These are phyloP conservation scores for Eurystomus gularis DNA, from an alignment of 2,113 vertebrate genomes.

Conservation along the genomic window DNA sequence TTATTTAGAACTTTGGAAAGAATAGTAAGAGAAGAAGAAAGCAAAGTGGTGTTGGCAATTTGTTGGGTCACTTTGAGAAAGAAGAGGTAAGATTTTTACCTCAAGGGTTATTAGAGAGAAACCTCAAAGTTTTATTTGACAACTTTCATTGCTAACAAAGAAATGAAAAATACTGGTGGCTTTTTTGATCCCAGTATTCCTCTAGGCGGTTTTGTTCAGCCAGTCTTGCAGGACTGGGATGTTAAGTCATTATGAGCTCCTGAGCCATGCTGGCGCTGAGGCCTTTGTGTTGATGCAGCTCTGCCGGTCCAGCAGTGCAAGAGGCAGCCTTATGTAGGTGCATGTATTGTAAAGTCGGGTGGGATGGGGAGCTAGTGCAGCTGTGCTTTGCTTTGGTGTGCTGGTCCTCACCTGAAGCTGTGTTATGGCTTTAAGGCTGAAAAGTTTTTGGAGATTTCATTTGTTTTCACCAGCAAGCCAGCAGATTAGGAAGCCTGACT, in stretches of 20 bases:
- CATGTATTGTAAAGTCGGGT: background rate
- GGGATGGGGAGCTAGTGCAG: background rate
- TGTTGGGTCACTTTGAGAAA: background rate
- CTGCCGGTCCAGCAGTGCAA: background rate
- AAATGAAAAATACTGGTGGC: background rate
- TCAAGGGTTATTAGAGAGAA: background rate
- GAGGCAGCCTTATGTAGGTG: background rate
- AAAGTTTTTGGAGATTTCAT: background rate
- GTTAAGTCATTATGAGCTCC: background rate
- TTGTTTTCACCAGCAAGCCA: background rate
- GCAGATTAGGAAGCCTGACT: background rate
- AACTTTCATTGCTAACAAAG: background rate
- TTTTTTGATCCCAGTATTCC: background rate
- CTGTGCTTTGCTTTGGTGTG: background rate
- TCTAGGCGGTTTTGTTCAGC: background rate
- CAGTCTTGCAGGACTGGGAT: no score
- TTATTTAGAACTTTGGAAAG: background rate
- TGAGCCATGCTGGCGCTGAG: rapidly evolving
- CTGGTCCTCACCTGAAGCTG: background rate
- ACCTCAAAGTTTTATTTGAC: background rate
- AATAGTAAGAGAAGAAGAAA: background rate
- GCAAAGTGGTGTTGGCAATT: background rate
- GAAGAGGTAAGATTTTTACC: background rate
- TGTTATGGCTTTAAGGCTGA: background rate
- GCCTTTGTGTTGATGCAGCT: rapidly evolving